Evolutionary conservation across 2,113 vertebrate species (phyloP).

Genomic region (Cygnus buccinator): DNA sequence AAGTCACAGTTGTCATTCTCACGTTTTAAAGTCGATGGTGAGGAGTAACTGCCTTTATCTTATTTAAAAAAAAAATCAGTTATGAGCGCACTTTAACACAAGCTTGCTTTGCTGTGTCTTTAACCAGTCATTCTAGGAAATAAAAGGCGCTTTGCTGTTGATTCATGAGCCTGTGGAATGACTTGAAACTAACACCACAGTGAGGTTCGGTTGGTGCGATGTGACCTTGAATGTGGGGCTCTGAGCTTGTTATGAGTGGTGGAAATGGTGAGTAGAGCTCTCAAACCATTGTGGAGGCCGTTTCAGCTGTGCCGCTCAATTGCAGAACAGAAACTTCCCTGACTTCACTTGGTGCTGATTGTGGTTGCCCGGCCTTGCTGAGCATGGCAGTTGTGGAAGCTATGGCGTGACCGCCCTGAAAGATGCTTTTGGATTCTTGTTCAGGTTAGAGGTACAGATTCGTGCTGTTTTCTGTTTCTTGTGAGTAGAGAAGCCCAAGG

Average conservation of each 20-base stretch:
- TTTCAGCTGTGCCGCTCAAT: background rate
- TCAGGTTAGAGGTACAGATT: background rate
- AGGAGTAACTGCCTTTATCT: background rate
- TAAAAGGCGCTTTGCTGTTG: background rate
- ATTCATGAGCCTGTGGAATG: background rate
- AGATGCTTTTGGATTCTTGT: background rate
- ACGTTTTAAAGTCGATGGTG: background rate
- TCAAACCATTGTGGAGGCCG: rapidly evolving
- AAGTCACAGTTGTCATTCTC: background rate
- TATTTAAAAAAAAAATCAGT: background rate
- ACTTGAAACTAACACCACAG: rapidly evolving
- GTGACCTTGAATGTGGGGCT: rapidly evolving
- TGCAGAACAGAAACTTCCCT: background rate
- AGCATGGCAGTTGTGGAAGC: rapidly evolving
- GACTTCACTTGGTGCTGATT: rapidly evolving
- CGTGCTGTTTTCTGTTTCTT: background rate
- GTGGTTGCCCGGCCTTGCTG: background rate
- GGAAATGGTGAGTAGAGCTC: background rate
- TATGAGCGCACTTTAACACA: background rate
- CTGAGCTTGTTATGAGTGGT: background rate
- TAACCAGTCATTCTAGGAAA: background rate
- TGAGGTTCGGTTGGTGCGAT: rapidly evolving
- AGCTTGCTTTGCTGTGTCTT: background rate
- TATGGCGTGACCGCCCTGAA: rapidly evolving
- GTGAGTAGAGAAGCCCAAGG: background rate